Conservation (phyloP, 2,113 vertebrate species). For the Indicator indicator region DNA sequence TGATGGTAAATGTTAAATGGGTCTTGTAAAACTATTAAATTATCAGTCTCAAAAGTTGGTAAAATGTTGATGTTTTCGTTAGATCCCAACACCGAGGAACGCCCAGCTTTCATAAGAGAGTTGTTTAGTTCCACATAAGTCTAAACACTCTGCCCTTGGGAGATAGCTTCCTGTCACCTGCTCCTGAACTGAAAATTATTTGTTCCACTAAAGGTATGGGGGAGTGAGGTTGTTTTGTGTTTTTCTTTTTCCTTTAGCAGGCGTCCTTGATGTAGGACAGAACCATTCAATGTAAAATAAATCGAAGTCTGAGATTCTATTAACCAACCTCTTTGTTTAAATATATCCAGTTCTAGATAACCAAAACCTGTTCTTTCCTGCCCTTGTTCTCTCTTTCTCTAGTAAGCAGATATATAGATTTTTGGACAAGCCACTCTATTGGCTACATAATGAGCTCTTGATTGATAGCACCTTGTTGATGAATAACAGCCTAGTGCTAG, state of each 20-base stretch:
- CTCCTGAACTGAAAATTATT: slow-evolving; percentile 77
- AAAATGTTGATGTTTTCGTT: slow-evolving; percentile 72
- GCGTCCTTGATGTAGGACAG: slow-evolving; percentile 76
- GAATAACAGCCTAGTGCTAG: neutral
- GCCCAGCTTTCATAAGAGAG: slow-evolving; percentile 69
- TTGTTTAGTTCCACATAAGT: slow-evolving; percentile 67
- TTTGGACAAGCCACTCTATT: neutral
- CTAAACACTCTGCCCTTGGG: slow-evolving; percentile 69
- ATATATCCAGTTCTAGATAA: slow-evolving; percentile 55
- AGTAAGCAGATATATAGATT: slow-evolving; percentile 39
- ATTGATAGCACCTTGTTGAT: neutral
- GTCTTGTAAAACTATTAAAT: slow-evolving; percentile 73
- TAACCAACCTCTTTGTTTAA: slow-evolving; percentile 63
- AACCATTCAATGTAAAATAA: slow-evolving; percentile 80
- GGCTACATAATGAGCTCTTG: slow-evolving; percentile 23
- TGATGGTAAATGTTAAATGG: slow-evolving; percentile 70
- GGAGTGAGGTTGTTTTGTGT: neutral
- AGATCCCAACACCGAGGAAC: slow-evolving; percentile 60
- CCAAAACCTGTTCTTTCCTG: slow-evolving; percentile 6
- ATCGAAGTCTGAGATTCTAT: slow-evolving; percentile 74
- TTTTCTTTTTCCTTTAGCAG: slow-evolving; percentile 7
- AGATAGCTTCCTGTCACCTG: slow-evolving; percentile 72
- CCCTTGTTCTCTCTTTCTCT: slow-evolving; percentile 2
- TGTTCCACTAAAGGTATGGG: slow-evolving; percentile 64
- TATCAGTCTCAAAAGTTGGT: slow-evolving; percentile 65